Evolutionary conservation across 2,797 vertebrate genomes (phyloP).

Genomic region (Parotocinclus haroldoi): DNA sequence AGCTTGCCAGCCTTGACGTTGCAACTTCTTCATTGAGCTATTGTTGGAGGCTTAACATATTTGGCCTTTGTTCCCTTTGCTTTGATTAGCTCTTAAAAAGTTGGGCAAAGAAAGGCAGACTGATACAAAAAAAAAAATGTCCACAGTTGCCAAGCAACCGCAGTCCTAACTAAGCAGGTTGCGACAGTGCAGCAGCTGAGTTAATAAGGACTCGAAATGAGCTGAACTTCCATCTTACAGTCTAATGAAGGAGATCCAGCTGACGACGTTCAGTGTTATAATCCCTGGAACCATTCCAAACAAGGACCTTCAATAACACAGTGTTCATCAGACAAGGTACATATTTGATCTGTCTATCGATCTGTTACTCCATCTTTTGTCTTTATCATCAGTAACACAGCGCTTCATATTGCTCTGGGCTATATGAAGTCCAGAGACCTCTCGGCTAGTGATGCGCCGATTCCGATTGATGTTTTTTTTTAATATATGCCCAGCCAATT

Average conservation of each 20-base stretch:
- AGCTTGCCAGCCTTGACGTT: background rate
- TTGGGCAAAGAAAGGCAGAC: constrained; percentile 14
- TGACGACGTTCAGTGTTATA: background rate
- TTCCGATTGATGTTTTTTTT: no score
- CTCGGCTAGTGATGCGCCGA: no score
- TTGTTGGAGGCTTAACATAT: constrained; percentile 24
- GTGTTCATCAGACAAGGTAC: no score
- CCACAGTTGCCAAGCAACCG: constrained; percentile 72
- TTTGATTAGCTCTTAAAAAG: constrained; percentile 40
- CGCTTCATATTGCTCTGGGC: no score
- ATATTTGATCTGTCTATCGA: no score
- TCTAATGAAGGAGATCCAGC: background rate
- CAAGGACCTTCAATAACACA: no score
- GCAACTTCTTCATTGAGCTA: background rate
- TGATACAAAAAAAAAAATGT: constrained; percentile 47
- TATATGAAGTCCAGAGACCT: no score
- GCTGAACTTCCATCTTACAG: constrained; percentile 52
- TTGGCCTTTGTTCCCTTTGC: constrained; percentile 39
- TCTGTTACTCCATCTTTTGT: no score
- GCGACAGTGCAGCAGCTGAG: constrained; percentile 59
- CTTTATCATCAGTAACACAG: no score
- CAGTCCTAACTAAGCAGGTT: constrained; percentile 62
- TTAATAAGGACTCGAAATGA: constrained; percentile 67
- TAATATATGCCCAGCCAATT: no score
- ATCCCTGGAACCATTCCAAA: background rate